Conservation (phyloP, 2,113 vertebrate species). For the Perca flavescens region DNA sequence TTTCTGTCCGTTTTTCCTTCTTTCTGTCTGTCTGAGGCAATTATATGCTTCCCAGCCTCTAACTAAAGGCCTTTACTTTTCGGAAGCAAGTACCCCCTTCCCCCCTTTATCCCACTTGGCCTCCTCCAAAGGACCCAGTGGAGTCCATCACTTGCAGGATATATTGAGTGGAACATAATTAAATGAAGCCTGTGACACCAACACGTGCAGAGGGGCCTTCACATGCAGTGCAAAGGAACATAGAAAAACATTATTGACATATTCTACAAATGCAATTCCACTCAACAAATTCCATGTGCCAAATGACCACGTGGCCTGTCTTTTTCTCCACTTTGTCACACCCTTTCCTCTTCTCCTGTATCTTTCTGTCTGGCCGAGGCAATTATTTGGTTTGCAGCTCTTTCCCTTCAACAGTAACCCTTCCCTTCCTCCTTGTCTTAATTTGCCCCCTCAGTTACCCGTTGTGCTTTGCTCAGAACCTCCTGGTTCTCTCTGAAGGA, state of each 20-base stretch:
- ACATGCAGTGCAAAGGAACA: conserved; percentile 14
- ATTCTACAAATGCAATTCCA: not conserved
- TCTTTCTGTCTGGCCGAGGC: conserved; percentile 38
- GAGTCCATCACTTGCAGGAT: conserved; percentile 43
- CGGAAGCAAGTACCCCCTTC: not conserved
- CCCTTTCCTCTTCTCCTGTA: not conserved
- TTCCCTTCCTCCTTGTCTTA: not conserved
- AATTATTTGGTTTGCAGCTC: conserved; percentile 46
- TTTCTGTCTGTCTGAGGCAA: conserved; percentile 49
- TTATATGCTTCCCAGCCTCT: conserved; percentile 59
- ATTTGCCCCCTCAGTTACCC: not conserved
- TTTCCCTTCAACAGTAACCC: conserved; percentile 9
- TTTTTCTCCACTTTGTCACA: conserved; percentile 8
- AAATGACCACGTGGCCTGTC: not conserved
- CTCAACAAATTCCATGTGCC: conserved; percentile 17
- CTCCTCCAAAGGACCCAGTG: conserved; percentile 40
- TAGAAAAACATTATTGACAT: conserved; percentile 16
- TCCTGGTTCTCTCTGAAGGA: conserved; percentile 3
- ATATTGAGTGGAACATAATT: conserved; percentile 60
- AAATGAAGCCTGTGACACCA: conserved; percentile 38
- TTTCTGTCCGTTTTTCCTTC: not conserved
- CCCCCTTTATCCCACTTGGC: conserved; percentile 34
- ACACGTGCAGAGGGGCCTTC: conserved; percentile 21
- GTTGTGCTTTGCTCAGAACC: not conserved
- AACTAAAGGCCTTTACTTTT: conserved; percentile 40